Evolutionary conservation across 2,113 vertebrate species (phyloP), one percentile per base, ranked within the genome.

Genomic region (Microcebus tavaratra): DNA sequence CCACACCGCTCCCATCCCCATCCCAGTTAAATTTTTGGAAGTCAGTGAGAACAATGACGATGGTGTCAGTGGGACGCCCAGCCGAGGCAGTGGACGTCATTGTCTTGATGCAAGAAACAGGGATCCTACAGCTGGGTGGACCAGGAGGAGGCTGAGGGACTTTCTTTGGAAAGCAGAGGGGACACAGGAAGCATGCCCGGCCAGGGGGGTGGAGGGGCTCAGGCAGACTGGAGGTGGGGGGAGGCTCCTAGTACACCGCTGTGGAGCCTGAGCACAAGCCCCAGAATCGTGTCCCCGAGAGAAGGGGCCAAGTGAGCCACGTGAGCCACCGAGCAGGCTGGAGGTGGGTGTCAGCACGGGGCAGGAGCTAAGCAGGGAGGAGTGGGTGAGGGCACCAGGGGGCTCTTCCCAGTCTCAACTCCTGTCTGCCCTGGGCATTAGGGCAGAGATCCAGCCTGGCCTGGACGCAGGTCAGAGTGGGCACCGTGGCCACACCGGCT

Each of bases 181-280:
- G 61, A 79, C 53, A 78, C 6, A n/a, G 85, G 57, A 72, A 90
- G 39, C 34, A 80, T 65, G 13, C 6, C 6, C 1, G 59, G 55
- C 14, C 20, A 0, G 5, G 23, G 31, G 12, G 17, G 29, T 5
- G 42, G 7, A 20, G n/a, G 12, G 17, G 29, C 1, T 72, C 25
- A 12, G 10, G 20, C 27, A 14, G 75, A 39, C 39, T 23, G 53
- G 23, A 36, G 72, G 45, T 45, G 45, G 8, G 23, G 36, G 31
- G 45, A 53, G 9, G 6, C 6, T 23, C 59, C 50, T 17, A 9
- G 14, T 5, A 18, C 23, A 50, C 0, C 70, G 36, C 42, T 42
- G 39, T 70, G 83, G 36, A 65, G 10, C 11, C 29, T 45, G n/a
- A 34, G 6, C 31, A 1, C 2, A 3, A 65, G 45, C 7, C 9